Evolutionary conservation across 2,113 vertebrate genomes (phyloP).

Genomic region (Stegostoma tigrinum): DNA sequence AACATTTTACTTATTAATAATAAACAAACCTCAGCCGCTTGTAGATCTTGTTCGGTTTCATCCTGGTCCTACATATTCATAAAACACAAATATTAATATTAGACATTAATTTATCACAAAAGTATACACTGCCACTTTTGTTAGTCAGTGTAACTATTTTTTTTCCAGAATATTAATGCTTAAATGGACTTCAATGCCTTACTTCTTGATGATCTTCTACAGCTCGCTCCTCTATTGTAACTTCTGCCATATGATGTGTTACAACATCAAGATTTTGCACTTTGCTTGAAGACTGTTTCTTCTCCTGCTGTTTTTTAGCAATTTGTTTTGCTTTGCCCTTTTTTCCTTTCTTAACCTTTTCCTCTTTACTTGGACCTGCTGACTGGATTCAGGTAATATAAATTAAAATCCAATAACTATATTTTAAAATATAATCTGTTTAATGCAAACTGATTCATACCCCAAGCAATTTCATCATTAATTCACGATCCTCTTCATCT

Average conservation of each 20-base stretch:
- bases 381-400: slow-evolving; percentile 56
- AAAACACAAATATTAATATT: neutral
- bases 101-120: neutral
- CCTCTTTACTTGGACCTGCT: slow-evolving; percentile 76
- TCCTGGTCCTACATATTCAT: slow-evolving; percentile 61
- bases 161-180: neutral
- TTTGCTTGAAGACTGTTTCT: slow-evolving; percentile 39
- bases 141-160: neutral
- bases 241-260: slow-evolving; percentile 48
- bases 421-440: slow-evolving; percentile 7
- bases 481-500: slow-evolving; percentile 91
- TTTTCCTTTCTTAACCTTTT: slow-evolving; percentile 77
- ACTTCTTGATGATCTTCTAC: slow-evolving; percentile 74
- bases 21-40: slow-evolving; percentile 68
- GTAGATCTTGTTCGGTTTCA: slow-evolving; percentile 77
- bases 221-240: slow-evolving; percentile 50
- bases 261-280: slow-evolving; percentile 41
- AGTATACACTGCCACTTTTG: neutral
- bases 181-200: slow-evolving; percentile 4
- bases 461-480: slow-evolving; percentile 91
- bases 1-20: neutral
- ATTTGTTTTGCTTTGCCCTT: slow-evolving; percentile 79
- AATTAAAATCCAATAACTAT: neutral
- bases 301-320: slow-evolving; percentile 62
- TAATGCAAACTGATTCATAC: slow-evolving; percentile 56